phyloP scores from a whole-genome alignment of 2,113 vertebrate species.

The Lasiurus borealis region DNA sequence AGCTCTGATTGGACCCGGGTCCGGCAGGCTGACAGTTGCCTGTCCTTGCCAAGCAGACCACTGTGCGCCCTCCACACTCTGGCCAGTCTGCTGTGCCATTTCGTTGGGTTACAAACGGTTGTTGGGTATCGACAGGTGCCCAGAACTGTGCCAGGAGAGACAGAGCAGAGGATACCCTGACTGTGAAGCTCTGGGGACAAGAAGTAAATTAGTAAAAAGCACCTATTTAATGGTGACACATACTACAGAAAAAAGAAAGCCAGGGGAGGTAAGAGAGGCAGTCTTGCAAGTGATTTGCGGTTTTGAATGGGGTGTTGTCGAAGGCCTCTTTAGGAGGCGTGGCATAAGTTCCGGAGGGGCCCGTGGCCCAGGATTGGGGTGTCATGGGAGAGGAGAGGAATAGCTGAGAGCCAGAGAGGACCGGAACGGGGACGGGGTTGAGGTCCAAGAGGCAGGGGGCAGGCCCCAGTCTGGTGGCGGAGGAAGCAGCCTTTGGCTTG shows the following conservation, averaged over 20 bases:
- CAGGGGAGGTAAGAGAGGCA: background rate
- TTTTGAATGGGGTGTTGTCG: background rate
- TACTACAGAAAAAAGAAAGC: background rate
- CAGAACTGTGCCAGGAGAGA: background rate
- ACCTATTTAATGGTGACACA: background rate
- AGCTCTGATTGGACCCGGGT: background rate
- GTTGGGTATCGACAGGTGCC: background rate
- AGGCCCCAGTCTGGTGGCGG: background rate
- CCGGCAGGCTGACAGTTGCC: background rate
- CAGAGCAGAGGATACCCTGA: background rate
- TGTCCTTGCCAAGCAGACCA: background rate
- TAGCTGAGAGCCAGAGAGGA: background rate
- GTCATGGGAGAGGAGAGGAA: background rate
- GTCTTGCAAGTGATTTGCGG: background rate
- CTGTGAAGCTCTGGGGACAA: background rate
- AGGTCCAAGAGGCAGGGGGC: background rate
- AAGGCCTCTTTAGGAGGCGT: background rate
- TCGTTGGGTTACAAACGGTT: background rate
- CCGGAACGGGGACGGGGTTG: background rate
- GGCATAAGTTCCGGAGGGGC: fast-evolving
- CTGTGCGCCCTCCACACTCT: background rate
- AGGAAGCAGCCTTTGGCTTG: background rate
- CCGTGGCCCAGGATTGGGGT: background rate
- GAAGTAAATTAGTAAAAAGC: background rate
- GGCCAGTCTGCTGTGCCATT: background rate